phyloP scores from a whole-genome alignment of 2,888 invertebrate genomes.

The Antitype chi region DNA sequence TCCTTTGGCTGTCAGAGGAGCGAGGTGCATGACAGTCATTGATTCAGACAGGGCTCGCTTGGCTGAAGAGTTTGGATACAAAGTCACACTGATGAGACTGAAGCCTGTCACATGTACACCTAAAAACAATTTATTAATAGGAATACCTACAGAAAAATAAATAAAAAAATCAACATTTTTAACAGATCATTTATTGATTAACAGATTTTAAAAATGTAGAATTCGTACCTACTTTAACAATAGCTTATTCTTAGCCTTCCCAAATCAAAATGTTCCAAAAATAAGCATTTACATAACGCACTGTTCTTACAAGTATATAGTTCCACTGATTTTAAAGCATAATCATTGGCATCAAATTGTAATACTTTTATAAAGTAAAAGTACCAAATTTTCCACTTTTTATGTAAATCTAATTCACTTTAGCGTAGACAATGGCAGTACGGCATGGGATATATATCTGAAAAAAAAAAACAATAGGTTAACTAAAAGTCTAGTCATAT shows the following conservation, averaged over 20 bases:
- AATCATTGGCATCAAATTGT: conserved; percentile 42
- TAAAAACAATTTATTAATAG: conserved; percentile 97
- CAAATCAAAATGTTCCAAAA: conserved; percentile 40
- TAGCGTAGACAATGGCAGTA: conserved; percentile 92
- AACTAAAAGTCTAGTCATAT: conserved; percentile 35
- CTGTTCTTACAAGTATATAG: conserved; percentile 29
- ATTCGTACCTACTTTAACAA: conserved; percentile 54
- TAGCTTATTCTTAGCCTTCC: conserved; percentile 40
- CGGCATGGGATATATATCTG: conserved; percentile 94
- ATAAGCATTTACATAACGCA: conserved; percentile 23
- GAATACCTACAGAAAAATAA: conserved; percentile 80
- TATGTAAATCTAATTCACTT: conserved; percentile 59
- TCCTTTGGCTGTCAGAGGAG: conserved; percentile 93
- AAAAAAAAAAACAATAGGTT: conserved; percentile 69
- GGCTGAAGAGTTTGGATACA: conserved; percentile 94
- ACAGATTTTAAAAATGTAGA: conserved; percentile 68
- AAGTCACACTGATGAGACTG: conserved; percentile 94
- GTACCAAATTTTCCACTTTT: conserved; percentile 40
- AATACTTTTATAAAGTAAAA: conserved; percentile 53
- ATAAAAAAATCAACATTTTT: conserved; percentile 52
- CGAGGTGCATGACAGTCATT: conserved; percentile 96
- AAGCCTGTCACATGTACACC: conserved; percentile 96
- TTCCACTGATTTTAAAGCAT: conserved; percentile 45
- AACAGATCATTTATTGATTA: conserved; percentile 73
- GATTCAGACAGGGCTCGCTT: conserved; percentile 95